These are phyloP conservation scores for Bagarius yarrelli DNA, from an alignment of 2,113 vertebrate genomes.

Conservation along the genomic window DNA sequence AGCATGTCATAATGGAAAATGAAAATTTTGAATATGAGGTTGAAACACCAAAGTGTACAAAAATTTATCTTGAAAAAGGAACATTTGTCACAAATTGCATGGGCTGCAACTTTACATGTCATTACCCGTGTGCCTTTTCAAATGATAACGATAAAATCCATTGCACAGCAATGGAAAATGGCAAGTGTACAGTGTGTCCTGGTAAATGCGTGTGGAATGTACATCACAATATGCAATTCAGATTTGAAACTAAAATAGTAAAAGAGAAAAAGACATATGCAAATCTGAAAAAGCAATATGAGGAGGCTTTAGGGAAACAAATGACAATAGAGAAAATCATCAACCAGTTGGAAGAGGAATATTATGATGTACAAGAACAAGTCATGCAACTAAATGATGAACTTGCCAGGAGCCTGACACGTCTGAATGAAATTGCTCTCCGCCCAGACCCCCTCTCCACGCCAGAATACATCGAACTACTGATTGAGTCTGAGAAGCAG, in stretches of 20 bases:
- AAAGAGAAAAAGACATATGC: slow-evolving; percentile 31
- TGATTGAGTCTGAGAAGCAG: slow-evolving; percentile 45
- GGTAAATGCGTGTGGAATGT: slow-evolving; percentile 30
- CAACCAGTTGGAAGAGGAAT: not conserved
- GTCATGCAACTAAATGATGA: not conserved
- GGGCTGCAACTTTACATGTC: slow-evolving; percentile 27
- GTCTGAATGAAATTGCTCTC: slow-evolving; percentile 47
- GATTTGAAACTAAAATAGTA: not conserved
- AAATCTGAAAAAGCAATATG: slow-evolving; percentile 43
- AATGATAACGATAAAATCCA: not conserved
- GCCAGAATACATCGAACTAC: slow-evolving; percentile 45
- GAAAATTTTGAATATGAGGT: slow-evolving; percentile 50
- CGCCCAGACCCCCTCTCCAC: slow-evolving; percentile 41
- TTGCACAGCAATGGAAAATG: slow-evolving; percentile 33
- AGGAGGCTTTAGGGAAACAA: slow-evolving; percentile 30
- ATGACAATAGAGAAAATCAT: slow-evolving; percentile 35
- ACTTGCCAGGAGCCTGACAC: not conserved
- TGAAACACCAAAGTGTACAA: not conserved
- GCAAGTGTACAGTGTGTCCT: slow-evolving; percentile 38
- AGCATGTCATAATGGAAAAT: slow-evolving; percentile 44
- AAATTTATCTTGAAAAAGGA: not conserved
- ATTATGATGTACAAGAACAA: not conserved
- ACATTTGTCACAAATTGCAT: slow-evolving; percentile 7
- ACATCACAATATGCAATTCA: slow-evolving; percentile 24
- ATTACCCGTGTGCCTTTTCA: fast-evolving